phyloP scores from a whole-genome alignment of 2,888 invertebrate genomes.

The Molorchus minor region DNA sequence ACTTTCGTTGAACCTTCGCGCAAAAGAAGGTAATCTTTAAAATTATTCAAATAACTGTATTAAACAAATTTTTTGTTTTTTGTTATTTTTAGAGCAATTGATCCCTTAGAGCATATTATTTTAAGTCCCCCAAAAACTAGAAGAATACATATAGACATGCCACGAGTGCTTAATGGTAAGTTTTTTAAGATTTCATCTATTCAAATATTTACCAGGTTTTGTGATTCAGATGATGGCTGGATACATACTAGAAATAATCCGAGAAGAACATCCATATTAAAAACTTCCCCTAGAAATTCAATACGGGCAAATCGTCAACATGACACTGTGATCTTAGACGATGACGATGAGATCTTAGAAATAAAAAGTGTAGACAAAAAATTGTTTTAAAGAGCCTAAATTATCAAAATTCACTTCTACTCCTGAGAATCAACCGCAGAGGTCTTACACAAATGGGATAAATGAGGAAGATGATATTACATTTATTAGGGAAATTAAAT shows the following conservation, averaged over 20 bases:
- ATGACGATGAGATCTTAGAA: constrained; percentile 43
- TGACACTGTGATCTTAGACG: constrained; percentile 43
- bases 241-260: constrained; percentile 11
- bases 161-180: constrained; percentile 37
- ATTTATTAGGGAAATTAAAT: constrained; percentile 49
- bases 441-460: constrained; percentile 21
- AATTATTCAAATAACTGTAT: not conserved
- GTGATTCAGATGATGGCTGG: constrained; percentile 45
- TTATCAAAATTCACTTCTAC: constrained; percentile 35
- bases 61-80: constrained; percentile 4
- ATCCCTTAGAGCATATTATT: constrained; percentile 27
- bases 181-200: not conserved
- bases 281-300: constrained; percentile 15
- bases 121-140: constrained; percentile 44
- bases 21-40: constrained; percentile 42
- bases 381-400: constrained; percentile 1
- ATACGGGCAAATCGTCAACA: constrained; percentile 14
- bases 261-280: constrained; percentile 25
- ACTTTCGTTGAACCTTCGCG: constrained; percentile 29
- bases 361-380: constrained; percentile 15
- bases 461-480: constrained; percentile 51
- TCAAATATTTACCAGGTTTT: too few relatives aligned
- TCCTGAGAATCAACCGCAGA: constrained; percentile 22
- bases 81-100: constrained; percentile 36
- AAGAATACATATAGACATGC: constrained; percentile 36